These are phyloP conservation scores for Chelonoidis abingdonii DNA, from an alignment of 2,113 vertebrate genomes.

Conservation along the genomic window DNA sequence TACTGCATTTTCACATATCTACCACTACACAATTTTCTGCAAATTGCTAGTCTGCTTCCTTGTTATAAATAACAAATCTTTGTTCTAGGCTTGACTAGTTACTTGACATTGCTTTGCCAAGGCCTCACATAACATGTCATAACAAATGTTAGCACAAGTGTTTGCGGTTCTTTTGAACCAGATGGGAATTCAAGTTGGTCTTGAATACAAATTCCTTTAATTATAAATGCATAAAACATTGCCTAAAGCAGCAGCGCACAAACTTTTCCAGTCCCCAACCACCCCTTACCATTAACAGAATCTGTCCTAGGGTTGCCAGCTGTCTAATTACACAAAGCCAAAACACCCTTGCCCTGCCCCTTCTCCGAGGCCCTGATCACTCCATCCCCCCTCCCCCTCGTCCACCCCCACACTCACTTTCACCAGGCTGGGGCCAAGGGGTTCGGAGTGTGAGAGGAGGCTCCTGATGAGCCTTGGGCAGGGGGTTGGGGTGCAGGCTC, in stretches of 20 bases:
- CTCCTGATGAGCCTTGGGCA: too few species aligned
- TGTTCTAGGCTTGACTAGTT: not conserved
- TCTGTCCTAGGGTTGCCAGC: not conserved
- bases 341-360: too few species aligned
- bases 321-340: too few species aligned
- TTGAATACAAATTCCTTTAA: not conserved
- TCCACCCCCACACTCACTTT: too few species aligned
- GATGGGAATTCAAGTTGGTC: not conserved
- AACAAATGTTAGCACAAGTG: not conserved
- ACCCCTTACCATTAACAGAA: not conserved
- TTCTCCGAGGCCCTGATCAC: too few species aligned
- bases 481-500: too few species aligned
- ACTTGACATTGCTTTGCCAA: not conserved
- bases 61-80: not conserved
- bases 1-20: not conserved
- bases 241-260: not conserved
- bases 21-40: not conserved
- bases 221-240: not conserved
- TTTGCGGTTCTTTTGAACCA: not conserved
- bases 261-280: not conserved
- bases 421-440: too few species aligned
- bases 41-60: not conserved
- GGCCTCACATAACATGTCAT: too few species aligned
- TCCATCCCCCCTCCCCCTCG: too few species aligned
- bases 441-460: too few species aligned